These are phyloP conservation scores for Shinisaurus crocodilurus DNA, from an alignment of 2,113 vertebrate genomes.

Conservation along the genomic window DNA sequence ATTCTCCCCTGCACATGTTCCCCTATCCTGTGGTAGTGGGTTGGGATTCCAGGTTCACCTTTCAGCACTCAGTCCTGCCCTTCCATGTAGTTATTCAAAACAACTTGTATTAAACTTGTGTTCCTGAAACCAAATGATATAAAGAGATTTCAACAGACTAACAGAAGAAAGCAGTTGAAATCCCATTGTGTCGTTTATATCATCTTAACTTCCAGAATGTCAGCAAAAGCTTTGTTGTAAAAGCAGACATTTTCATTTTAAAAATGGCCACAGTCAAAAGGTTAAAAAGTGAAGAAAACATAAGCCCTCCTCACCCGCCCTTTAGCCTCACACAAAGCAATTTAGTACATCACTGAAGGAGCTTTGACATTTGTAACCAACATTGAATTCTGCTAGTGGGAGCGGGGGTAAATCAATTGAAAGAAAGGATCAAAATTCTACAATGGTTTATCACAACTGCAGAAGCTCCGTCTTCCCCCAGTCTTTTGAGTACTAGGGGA, in stretches of 20 bases:
- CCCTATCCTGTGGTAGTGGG: too few species aligned
- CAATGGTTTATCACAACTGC: not conserved
- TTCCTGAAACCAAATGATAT: constrained; percentile 10
- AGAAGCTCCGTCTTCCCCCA: not conserved
- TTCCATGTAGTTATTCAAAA: not conserved
- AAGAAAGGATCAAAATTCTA: constrained; percentile 48
- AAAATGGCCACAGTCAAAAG: constrained; percentile 38
- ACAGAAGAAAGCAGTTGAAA: constrained; percentile 28
- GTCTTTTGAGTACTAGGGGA: not conserved
- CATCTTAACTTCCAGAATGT: constrained; percentile 49
- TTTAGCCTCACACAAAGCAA: not conserved
- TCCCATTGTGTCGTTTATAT: not conserved
- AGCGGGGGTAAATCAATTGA: not conserved
- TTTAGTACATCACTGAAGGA: constrained; percentile 26
- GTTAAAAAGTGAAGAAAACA: constrained; percentile 44
- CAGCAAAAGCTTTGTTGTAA: constrained; percentile 44
- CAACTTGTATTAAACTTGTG: not conserved
- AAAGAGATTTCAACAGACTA: constrained; percentile 21
- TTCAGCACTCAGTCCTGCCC: too few species aligned
- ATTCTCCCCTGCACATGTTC: not conserved
- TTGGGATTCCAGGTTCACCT: not conserved
- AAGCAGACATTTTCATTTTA: constrained; percentile 40
- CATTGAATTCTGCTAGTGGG: constrained; percentile 5
- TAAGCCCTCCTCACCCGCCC: not conserved
- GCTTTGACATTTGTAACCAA: constrained; percentile 54